Evolutionary conservation across 2,888 invertebrate species (phyloP).

Genomic region (Amiota minor): DNA sequence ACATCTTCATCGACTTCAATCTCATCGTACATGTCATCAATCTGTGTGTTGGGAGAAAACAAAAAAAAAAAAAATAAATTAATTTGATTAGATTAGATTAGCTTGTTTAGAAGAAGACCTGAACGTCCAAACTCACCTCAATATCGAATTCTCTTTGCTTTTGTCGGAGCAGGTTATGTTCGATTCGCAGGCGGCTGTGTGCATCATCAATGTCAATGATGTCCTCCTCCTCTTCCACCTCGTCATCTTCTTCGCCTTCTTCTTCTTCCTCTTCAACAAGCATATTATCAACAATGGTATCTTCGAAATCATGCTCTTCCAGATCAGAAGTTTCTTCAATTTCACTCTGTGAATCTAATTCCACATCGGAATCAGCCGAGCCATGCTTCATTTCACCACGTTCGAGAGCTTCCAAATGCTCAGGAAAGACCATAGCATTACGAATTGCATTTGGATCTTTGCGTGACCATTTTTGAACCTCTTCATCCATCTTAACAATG

Average conservation of each 20-base stretch:
- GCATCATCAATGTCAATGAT: slow-evolving; percentile 37
- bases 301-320: slow-evolving; percentile 77
- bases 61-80: slow-evolving; percentile 10
- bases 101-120: neutral
- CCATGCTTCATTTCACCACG: slow-evolving; percentile 91
- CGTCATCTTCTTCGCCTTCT: slow-evolving; percentile 60
- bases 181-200: slow-evolving; percentile 43
- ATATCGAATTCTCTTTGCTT: slow-evolving; percentile 77
- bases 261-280: slow-evolving; percentile 74
- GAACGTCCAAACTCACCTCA: slow-evolving; percentile 73
- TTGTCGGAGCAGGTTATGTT: slow-evolving; percentile 52
- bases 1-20: slow-evolving; percentile 80
- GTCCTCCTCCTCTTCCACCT: slow-evolving; percentile 50
- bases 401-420: slow-evolving; percentile 87
- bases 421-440: slow-evolving; percentile 95
- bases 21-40: slow-evolving; percentile 82
- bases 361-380: slow-evolving; percentile 78
- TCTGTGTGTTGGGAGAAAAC: slow-evolving; percentile 71
- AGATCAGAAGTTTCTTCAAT: slow-evolving; percentile 75
- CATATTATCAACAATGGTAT: slow-evolving; percentile 74
- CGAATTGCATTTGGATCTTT: slow-evolving; percentile 95
- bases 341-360: slow-evolving; percentile 73
- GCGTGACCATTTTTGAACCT: slow-evolving; percentile 97
- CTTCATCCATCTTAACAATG: slow-evolving; percentile 97
- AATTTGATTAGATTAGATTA: neutral